Percentiles rank a stretch among this genome's conserved stretches.
phyloP scores from a whole-genome alignment of 2,113 vertebrate genomes.

The Gobius niger region DNA sequence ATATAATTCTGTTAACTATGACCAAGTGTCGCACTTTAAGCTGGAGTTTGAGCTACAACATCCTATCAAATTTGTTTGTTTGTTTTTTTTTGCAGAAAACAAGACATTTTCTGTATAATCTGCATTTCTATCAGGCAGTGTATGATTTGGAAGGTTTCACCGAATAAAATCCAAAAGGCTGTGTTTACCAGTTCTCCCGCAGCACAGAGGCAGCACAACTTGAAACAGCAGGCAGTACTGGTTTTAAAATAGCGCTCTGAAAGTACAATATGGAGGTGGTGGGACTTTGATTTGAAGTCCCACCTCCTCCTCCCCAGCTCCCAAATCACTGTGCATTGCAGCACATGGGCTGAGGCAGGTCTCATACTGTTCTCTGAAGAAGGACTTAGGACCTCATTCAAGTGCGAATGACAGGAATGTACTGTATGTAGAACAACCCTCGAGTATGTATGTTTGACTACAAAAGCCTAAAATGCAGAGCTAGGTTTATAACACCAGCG shows the following conservation, averaged over 20 bases:
- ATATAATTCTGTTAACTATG: too few relatives aligned
- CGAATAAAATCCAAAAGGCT: constrained; percentile 10
- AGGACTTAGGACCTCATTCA: neutral
- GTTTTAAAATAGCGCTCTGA: constrained; percentile 20
- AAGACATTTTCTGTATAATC: neutral
- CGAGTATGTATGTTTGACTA: too few relatives aligned
- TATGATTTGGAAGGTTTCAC: constrained; percentile 9
- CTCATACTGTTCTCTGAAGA: neutral
- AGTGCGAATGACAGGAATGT: neutral
- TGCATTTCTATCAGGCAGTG: constrained; percentile 3
- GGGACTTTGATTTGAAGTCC: constrained; percentile 16
- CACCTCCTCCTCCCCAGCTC: constrained; percentile 4
- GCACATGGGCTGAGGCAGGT: neutral
- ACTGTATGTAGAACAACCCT: neutral
- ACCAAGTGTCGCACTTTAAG: neutral
- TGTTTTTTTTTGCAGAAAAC: too few relatives aligned
- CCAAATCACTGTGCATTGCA: neutral
- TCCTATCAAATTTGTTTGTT: too few relatives aligned
- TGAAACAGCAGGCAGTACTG: constrained; percentile 7
- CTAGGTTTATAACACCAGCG: too few relatives aligned
- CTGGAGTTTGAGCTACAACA: neutral
- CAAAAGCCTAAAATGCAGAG: too few relatives aligned
- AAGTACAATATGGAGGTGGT: constrained; percentile 1
- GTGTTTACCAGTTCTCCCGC: neutral
- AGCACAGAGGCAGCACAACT: constrained; percentile 6